Conservation (phyloP, 2,888 invertebrate genomes). For the Eumacrocentrus americanus region DNA sequence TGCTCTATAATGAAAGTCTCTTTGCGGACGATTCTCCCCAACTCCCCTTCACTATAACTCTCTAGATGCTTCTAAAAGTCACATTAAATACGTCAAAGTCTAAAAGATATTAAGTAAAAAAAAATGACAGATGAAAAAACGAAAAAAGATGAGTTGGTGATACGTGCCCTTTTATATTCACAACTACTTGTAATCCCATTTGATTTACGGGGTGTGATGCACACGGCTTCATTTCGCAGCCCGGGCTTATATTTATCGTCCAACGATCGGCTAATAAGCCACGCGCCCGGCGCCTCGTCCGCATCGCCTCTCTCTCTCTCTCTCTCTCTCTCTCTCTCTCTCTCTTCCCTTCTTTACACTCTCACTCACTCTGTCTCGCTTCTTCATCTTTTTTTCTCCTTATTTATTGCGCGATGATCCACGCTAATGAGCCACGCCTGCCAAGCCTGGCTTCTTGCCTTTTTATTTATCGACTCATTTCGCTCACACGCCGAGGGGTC, state of each 20-base stretch:
- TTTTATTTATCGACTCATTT: slow-evolving; percentile 29
- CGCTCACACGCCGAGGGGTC: not conserved
- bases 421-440: slow-evolving; percentile 31
- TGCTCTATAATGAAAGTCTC: slow-evolving; percentile 50
- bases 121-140: not conserved
- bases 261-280: slow-evolving; percentile 36
- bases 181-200: slow-evolving; percentile 20
- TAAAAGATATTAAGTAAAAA: not conserved
- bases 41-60: slow-evolving; percentile 17
- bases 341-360: slow-evolving; percentile 14
- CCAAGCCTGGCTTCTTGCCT: slow-evolving; percentile 20
- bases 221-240: slow-evolving; percentile 25
- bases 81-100: not conserved
- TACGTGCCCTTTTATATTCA: slow-evolving; percentile 13
- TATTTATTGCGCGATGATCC: slow-evolving; percentile 31
- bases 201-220: slow-evolving; percentile 29
- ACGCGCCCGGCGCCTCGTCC: slow-evolving; percentile 38
- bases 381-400: slow-evolving; percentile 9
- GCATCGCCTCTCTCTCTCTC: slow-evolving; percentile 31
- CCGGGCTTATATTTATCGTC: slow-evolving; percentile 27
- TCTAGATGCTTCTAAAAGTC: not conserved
- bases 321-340: slow-evolving; percentile 23
- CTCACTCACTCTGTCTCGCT: slow-evolving; percentile 13
- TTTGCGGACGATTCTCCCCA: slow-evolving; percentile 39
- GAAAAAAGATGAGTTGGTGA: not conserved